Evolutionary conservation across 2,888 invertebrate genomes (phyloP).

Genomic region (Thereva unica): DNA sequence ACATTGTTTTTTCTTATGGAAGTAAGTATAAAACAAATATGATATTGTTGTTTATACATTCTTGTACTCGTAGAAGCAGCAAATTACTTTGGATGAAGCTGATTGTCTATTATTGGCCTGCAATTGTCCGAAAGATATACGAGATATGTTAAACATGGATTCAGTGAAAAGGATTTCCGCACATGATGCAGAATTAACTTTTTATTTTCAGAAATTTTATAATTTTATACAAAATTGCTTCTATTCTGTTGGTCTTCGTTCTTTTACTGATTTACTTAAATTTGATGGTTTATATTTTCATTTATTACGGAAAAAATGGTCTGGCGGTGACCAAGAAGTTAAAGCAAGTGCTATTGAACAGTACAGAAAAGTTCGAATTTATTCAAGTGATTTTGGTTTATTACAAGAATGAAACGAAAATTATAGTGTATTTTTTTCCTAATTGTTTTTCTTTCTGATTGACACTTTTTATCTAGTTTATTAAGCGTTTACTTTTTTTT

Average conservation of each 20-base stretch:
- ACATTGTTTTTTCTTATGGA: conserved; percentile 30
- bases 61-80: conserved; percentile 8
- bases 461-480: too few relatives aligned
- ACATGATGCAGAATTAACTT: conserved; percentile 30
- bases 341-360: background rate
- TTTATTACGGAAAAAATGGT: conserved; percentile 19
- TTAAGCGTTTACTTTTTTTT: too few relatives aligned
- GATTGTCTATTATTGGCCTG: conserved; percentile 36
- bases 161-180: conserved; percentile 23
- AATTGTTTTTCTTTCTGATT: too few relatives aligned
- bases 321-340: background rate
- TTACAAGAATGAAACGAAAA: background rate
- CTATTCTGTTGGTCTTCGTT: conserved; percentile 1
- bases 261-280: background rate
- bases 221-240: conserved; percentile 14
- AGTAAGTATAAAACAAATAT: conserved; percentile 7
- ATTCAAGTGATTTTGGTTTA: background rate
- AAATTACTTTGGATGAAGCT: conserved; percentile 35
- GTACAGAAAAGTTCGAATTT: background rate
- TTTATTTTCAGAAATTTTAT: conserved; percentile 26
- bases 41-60: too few relatives aligned
- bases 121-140: background rate
- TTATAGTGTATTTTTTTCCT: too few relatives aligned
- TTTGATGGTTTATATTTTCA: conserved; percentile 33
- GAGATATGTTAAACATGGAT: background rate